These are phyloP conservation scores for Netelia inedita DNA, from an alignment of 2,888 invertebrate genomes.

Conservation along the genomic window DNA sequence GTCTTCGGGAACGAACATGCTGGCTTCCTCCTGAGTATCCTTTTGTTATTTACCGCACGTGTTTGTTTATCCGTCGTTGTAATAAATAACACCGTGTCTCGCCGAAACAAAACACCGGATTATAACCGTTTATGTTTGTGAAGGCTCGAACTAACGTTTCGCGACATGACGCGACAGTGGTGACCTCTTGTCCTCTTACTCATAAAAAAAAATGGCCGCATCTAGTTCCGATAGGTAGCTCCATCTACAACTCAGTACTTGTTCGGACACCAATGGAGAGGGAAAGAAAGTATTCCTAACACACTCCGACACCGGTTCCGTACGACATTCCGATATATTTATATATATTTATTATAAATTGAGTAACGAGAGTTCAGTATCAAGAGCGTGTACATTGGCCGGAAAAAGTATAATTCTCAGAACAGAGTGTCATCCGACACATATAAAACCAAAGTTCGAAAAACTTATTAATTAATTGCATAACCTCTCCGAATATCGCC, in stretches of 20 bases:
- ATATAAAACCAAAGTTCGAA: not conserved
- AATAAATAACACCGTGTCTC: not conserved
- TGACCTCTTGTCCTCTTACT: not conserved
- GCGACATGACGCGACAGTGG: constrained; percentile 20
- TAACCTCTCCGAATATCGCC: constrained; percentile 47
- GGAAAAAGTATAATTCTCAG: not conserved
- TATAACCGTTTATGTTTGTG: too few relatives aligned
- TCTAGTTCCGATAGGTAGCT: constrained; percentile 6
- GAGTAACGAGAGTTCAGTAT: constrained; percentile 10
- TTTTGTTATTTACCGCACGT: not conserved
- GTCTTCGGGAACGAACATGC: constrained; percentile 65
- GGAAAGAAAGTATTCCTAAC: constrained; percentile 1
- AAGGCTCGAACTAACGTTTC: not conserved
- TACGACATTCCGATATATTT: constrained; percentile 58
- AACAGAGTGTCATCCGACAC: not conserved
- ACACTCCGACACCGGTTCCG: constrained; percentile 39
- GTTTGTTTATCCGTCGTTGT: not conserved
- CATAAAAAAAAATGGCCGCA: constrained; percentile 28
- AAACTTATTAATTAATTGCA: constrained; percentile 40
- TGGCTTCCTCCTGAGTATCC: constrained; percentile 7
- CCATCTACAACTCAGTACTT: constrained; percentile 43
- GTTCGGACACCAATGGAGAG: not conserved
- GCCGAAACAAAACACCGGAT: too few relatives aligned
- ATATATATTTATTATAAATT: constrained; percentile 31
- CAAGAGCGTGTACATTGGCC: constrained; percentile 1